Evolutionary conservation across 1,140 invertebrate genomes (phyloP).

Genomic region (Cryptotermes secundus): DNA sequence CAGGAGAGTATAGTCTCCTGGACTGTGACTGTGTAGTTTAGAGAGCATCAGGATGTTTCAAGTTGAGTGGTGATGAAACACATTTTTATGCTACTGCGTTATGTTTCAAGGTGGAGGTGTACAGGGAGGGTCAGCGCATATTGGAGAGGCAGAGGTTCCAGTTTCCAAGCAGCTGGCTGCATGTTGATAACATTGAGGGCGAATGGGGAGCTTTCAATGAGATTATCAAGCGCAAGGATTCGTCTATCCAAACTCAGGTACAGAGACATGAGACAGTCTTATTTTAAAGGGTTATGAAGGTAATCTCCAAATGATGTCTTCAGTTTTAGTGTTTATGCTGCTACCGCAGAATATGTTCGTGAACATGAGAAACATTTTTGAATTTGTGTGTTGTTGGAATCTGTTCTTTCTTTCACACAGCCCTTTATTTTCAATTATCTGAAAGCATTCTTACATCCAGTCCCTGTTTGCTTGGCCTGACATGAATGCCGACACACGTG

Average conservation of each 20-base stretch:
- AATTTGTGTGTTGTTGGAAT: no score
- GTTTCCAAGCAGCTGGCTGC: conserved; percentile 94
- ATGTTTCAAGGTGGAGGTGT: conserved; percentile 69
- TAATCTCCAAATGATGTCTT: neutral
- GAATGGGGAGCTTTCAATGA: conserved; percentile 99
- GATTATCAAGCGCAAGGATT: conserved; percentile 97
- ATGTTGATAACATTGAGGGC: conserved; percentile 98
- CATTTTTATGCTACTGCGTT: neutral
- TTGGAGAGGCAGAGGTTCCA: conserved; percentile 96
- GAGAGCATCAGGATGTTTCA: no score
- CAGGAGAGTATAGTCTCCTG: no score
- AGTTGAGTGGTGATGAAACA: no score
- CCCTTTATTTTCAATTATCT: no score
- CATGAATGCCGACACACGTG: no score
- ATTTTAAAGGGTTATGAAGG: neutral
- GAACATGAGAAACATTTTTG: no score
- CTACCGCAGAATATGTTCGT: no score
- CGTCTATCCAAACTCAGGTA: conserved; percentile 95
- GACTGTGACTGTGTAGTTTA: no score
- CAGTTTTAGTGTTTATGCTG: neutral
- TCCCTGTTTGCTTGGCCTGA: no score
- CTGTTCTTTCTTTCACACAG: no score
- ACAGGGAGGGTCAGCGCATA: conserved; percentile 93
- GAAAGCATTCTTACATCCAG: no score
- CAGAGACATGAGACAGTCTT: neutral